phyloP scores from a whole-genome alignment of 1,140 invertebrate genomes.

The Ceratina calcarata region DNA sequence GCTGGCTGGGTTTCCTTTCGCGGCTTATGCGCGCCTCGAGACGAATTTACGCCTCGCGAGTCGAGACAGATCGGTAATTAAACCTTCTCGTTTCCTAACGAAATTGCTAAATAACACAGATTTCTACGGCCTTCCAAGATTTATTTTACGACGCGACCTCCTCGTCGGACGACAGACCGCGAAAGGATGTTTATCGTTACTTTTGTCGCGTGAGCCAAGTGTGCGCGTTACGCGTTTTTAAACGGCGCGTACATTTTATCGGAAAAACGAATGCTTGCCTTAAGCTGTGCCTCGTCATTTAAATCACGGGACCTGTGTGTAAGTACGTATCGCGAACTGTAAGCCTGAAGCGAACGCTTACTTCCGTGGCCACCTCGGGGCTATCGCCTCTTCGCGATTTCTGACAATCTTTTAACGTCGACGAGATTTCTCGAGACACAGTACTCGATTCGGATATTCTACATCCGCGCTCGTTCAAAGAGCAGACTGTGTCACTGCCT shows the following conservation, averaged over 20 bases:
- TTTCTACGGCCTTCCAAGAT: no score
- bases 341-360: not conserved
- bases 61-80: not conserved
- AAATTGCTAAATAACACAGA: not conserved
- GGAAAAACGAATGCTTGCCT: not conserved
- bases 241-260: conserved; percentile 3
- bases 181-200: not conserved
- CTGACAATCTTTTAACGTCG: not conserved
- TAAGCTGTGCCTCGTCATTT: not conserved
- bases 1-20: not conserved
- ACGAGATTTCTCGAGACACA: not conserved
- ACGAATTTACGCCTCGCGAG: not conserved
- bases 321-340: not conserved
- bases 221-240: not conserved
- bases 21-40: not conserved
- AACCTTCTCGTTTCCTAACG: not conserved
- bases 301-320: not conserved
- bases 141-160: no score
- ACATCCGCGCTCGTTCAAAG: not conserved
- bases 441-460: not conserved
- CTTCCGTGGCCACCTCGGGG: no score
- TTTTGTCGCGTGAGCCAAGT: not conserved
- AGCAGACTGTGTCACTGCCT: not conserved
- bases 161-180: not conserved
- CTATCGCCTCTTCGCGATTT: not conserved